Conservation (phyloP, 2,888 invertebrate genomes). For the Notodonta dromedarius region DNA sequence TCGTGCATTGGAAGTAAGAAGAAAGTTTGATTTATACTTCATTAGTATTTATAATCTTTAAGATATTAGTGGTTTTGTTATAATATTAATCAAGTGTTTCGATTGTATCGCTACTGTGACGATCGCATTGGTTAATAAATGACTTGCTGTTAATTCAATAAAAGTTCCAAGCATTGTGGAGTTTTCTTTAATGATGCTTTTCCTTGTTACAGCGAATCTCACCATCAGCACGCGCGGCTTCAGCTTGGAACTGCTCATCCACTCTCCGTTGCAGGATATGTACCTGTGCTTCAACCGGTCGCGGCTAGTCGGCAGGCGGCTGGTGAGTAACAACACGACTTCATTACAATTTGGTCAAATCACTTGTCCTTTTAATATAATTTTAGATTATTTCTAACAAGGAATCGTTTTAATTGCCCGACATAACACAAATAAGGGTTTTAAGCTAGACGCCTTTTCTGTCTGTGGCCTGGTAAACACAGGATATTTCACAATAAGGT, state of each 20-base stretch:
- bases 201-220: slow-evolving; percentile 86
- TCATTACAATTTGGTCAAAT: too few species aligned
- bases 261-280: slow-evolving; percentile 89
- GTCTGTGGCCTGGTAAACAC: too few species aligned
- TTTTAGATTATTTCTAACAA: too few species aligned
- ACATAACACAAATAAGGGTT: too few species aligned
- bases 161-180: too few species aligned
- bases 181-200: slow-evolving; percentile 10
- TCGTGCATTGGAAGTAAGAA: slow-evolving; percentile 45
- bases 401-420: too few species aligned
- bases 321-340: slow-evolving; percentile 60
- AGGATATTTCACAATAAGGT: too few species aligned
- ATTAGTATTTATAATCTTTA: slow-evolving; percentile 20
- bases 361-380: too few species aligned
- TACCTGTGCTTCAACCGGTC: slow-evolving; percentile 91
- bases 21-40: slow-evolving; percentile 51
- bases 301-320: slow-evolving; percentile 89
- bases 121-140: background rate
- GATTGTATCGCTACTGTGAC: background rate
- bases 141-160: background rate
- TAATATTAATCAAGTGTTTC: background rate
- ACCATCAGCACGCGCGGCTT: slow-evolving; percentile 86
- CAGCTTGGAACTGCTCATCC: slow-evolving; percentile 85
- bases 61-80: slow-evolving; percentile 1
- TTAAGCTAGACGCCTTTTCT: too few species aligned